Conservation (phyloP, 2,113 vertebrate genomes). For the Mirounga angustirostris region DNA sequence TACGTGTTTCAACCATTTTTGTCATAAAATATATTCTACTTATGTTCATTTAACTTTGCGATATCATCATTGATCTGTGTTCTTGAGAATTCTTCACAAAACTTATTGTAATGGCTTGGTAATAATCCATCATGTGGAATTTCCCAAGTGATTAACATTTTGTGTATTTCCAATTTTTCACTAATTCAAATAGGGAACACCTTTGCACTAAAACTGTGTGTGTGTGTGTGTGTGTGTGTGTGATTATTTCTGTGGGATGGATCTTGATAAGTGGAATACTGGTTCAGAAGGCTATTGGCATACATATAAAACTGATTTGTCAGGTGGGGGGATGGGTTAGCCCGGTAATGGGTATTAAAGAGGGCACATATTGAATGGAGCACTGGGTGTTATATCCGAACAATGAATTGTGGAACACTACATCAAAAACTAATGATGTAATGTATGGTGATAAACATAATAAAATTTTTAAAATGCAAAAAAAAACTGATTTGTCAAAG, state of each 20-base stretch:
- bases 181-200: background rate
- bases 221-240: background rate
- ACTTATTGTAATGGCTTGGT: background rate
- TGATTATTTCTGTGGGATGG: background rate
- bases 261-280: conserved; percentile 24
- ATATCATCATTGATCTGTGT: background rate
- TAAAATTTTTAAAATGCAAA: no score
- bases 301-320: background rate
- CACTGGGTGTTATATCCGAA: no score
- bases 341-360: no score
- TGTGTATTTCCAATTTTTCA: background rate
- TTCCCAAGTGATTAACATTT: background rate
- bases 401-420: no score
- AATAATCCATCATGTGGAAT: background rate
- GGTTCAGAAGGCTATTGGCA: background rate
- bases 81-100: conserved; percentile 14
- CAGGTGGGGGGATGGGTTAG: no score
- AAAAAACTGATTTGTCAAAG: background rate
- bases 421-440: no score
- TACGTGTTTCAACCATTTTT: background rate
- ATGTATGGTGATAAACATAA: no score
- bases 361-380: no score
- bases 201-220: background rate
- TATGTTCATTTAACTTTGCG: background rate
- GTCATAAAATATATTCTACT: background rate